Evolutionary conservation across 2,113 vertebrate genomes (phyloP), one percentile per base, ranked within the genome.

Genomic region (Eurypyga helias): DNA sequence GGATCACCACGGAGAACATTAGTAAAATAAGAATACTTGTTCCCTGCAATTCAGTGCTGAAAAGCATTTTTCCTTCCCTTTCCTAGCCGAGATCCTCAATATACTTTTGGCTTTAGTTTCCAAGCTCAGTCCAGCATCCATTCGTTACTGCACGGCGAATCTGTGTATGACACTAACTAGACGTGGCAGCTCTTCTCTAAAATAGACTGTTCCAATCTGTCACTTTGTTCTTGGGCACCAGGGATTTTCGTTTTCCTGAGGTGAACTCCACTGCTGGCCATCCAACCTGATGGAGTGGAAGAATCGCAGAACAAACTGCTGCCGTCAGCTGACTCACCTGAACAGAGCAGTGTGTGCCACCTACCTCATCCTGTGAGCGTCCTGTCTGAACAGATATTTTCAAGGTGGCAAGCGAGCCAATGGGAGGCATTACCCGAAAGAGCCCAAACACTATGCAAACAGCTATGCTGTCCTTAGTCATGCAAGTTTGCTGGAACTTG

Each of bases 171-270:
- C 15, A 54, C 66, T 97, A 93, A 97, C 83, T 84, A 84, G 83
- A 95, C 7, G 5, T 87, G 94, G 95, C 92, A 97, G 92, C 73
- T 92, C 88, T 94, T 81, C 71, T 94, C 95, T 89, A 82, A 95
- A 97, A 95, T 84, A 97, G 91, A 82, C 86, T 31, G 9, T 84
- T 78, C 90, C 95, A 97, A 94, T 95, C 96, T 96, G 90, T 87
- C 91, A 3, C 77, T 96, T 90, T 71, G 65, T 87, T 93, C 45
- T 57, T 79, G 93, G 95, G 94, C 92, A 94, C 24, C 11, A 41
- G 48, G 77, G 87, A 48, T 76, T 93, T 89, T 95, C 57, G 57
- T 94, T 96, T 97, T 87, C 89, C 90, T 87, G 80, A 89, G 77
- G 91, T 96, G 92, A 96, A 93, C 77, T 93, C 61, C 1, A 0